A percentile compares a stretch with the other conserved stretches of the same genome.
Evolutionary conservation across 2,797 vertebrate species (phyloP).

Genomic region (Pristis pectinata): DNA sequence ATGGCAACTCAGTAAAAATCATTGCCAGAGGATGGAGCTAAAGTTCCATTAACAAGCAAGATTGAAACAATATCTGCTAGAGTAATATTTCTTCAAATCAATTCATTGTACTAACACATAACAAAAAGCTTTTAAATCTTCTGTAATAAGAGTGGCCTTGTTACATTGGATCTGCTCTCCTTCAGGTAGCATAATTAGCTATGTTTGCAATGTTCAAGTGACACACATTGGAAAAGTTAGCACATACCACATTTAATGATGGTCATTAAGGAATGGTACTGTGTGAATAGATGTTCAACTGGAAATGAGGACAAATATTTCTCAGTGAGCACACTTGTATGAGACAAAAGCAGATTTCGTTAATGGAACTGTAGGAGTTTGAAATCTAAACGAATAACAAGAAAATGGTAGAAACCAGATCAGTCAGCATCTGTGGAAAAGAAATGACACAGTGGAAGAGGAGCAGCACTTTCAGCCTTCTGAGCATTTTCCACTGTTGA

Average conservation of each 20-base stretch:
- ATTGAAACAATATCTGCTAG: neutral
- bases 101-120: neutral
- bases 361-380: neutral
- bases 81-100: neutral
- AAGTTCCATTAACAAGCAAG: conserved; percentile 23
- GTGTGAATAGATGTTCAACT: neutral
- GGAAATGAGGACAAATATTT: neutral
- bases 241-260: neutral
- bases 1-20: neutral
- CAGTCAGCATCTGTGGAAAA: neutral
- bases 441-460: too few relatives aligned
- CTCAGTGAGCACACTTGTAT: neutral
- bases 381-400: neutral
- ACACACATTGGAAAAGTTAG: neutral
- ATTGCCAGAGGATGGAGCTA: conserved; percentile 37
- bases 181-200: neutral
- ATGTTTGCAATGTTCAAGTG: neutral
- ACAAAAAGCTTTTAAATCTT: neutral
- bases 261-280: neutral
- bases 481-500: neutral
- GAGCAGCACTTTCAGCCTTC: too few relatives aligned
- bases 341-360: neutral
- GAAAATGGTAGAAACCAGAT: neutral
- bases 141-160: neutral
- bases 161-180: neutral